A percentile compares a stretch with the other conserved stretches of the same genome.
Evolutionary conservation across 2,113 vertebrate genomes (phyloP).

Genomic region (Hippolais icterina): DNA sequence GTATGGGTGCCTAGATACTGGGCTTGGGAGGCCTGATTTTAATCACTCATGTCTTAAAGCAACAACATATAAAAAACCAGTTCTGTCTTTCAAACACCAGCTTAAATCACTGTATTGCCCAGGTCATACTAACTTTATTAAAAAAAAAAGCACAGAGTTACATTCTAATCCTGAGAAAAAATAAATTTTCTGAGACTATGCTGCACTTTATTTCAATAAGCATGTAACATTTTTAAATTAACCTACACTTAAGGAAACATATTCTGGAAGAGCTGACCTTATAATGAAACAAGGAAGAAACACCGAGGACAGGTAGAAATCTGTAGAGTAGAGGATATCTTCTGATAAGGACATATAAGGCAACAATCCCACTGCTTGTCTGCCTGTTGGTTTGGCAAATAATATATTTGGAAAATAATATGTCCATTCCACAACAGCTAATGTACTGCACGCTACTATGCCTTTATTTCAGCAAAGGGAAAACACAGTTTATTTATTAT

Average conservation of each 20-base stretch:
- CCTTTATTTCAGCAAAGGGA: not conserved
- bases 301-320: not conserved
- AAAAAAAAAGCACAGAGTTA: not conserved
- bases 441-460: not conserved
- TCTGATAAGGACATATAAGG: not conserved
- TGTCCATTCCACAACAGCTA: not conserved
- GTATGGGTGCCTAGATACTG: not conserved
- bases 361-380: not conserved
- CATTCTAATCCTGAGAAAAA: not conserved
- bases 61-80: not conserved
- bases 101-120: not conserved
- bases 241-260: not conserved
- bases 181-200: not conserved
- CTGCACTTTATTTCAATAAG: not conserved
- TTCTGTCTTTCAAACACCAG: not conserved
- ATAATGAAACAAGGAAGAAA: not conserved
- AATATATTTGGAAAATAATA: too few species aligned
- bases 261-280: not conserved
- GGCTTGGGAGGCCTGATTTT: not conserved
- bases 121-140: not conserved
- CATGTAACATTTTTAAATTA: not conserved
- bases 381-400: not conserved
- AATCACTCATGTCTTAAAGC: not conserved
- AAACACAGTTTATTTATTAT: slow-evolving; percentile 19
- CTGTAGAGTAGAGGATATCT: not conserved